A percentile compares a stretch with the other conserved stretches of the same genome.
Conservation (phyloP, 2,888 invertebrate genomes). For the Nephrocerus scutellatus region DNA sequence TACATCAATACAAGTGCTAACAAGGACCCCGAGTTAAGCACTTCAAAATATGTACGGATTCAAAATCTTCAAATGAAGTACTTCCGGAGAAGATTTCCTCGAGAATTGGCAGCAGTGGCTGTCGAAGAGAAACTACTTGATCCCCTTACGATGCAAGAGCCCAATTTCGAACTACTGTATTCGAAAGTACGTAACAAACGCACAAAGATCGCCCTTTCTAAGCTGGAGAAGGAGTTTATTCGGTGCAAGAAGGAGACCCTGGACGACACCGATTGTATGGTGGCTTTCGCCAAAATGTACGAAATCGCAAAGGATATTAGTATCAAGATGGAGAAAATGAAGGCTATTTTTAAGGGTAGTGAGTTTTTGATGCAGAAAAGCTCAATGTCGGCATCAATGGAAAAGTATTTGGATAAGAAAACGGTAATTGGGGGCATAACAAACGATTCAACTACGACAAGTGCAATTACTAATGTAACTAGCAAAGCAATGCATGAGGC, state of each 20-base stretch:
- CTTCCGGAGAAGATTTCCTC: conserved; percentile 13
- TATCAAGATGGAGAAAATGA: conserved; percentile 40
- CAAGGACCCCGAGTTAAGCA: no score
- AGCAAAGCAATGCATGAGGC: no score
- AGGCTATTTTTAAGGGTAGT: conserved; percentile 35
- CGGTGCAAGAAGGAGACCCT: conserved; percentile 35
- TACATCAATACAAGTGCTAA: no score
- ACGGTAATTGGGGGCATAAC: background rate
- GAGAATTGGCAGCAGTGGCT: conserved; percentile 4
- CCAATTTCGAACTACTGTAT: conserved; percentile 31
- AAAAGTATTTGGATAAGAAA: conserved; percentile 6
- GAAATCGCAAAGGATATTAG: conserved; percentile 38
- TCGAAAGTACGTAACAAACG: conserved; percentile 36
- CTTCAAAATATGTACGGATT: conserved; percentile 22
- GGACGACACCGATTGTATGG: conserved; percentile 33
- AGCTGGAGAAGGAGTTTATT: conserved; percentile 34
- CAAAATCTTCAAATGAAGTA: conserved; percentile 26
- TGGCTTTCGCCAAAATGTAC: conserved; percentile 38
- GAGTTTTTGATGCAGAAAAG: conserved; percentile 21
- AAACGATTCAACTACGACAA: no score
- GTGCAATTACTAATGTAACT: no score
- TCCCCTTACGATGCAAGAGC: conserved; percentile 28
- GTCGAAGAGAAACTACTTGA: conserved; percentile 23
- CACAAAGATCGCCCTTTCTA: conserved; percentile 28
- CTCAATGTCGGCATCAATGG: conserved; percentile 24